Evolutionary conservation across 1,140 invertebrate species (phyloP), one percentile per base, ranked within the genome.

Genomic region (Pseudomyrmex sp.): DNA sequence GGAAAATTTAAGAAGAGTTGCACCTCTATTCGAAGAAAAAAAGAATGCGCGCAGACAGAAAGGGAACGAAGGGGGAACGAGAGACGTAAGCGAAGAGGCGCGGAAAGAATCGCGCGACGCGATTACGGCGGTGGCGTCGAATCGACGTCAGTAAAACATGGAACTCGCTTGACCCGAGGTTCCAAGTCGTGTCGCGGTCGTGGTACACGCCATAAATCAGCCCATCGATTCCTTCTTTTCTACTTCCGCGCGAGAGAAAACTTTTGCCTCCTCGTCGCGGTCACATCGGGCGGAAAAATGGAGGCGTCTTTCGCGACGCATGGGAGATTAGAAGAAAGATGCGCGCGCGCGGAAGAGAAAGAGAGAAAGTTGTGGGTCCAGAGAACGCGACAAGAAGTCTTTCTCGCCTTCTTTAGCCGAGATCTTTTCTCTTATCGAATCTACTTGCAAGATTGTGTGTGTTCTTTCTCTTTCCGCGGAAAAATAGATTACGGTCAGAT

Each of bases 121-220:
- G 69, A 83, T 68, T 66, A 73, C 73, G 44, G 50, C 54, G 74
- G 50, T 46, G 74, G 48, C 82, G 63, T 79, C 79, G 83, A 82
- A 76, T 87, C 72, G 79, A 83, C 77, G 68, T 66, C 59, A 59
- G 84, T 89, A 88, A 89, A 88, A 88, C 84, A 88, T 82, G 82
- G 77, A 82, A 88, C 75, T 86, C 83, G 85, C 84, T 88, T 85
- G 85, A 90, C 85, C 86, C 63, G 35, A 76, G 83, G 35, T 35
- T 86, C 85, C 84, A 85, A 87, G 85, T 88, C 84, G 88, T 88
- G 87, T 82, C 73, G 84, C 83, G 85, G 79, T 87, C 83, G 79
- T 86, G 76, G 74, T 85, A 70, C 80, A 58, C 44, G 75, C 87
- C 88, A 90, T 92, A 92, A 92, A 92, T 92, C 91, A 92, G 86